Conservation (phyloP, 2,888 invertebrate genomes). For the Maniola hyperantus region DNA sequence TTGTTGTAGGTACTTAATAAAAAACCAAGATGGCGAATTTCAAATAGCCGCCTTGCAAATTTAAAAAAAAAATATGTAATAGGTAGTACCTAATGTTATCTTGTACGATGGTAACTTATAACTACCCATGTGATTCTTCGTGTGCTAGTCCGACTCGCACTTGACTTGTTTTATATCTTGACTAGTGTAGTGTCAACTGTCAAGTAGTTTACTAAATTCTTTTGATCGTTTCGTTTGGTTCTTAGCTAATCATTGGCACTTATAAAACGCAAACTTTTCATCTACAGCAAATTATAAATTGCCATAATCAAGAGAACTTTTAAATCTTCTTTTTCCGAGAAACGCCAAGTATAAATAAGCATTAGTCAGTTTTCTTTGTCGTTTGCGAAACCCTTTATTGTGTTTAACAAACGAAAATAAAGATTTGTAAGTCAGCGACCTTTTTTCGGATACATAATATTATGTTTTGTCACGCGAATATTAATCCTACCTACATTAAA, state of each 20-base stretch:
- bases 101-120: too few species aligned
- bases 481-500: neutral
- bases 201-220: neutral
- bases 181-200: too few species aligned
- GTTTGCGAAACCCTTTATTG: conserved; percentile 31
- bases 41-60: too few species aligned
- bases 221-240: neutral
- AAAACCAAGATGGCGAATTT: too few species aligned
- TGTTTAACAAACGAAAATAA: conserved; percentile 31
- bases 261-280: neutral
- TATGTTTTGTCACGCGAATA: conserved; percentile 3
- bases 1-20: too few species aligned
- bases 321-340: conserved; percentile 23
- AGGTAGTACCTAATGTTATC: too few species aligned
- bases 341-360: conserved; percentile 30
- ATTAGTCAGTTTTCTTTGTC: conserved; percentile 38
- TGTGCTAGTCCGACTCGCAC: too few species aligned
- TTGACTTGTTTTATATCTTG: too few species aligned
- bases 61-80: too few species aligned
- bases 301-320: conserved; percentile 4
- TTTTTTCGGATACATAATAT: conserved; percentile 24
- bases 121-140: too few species aligned
- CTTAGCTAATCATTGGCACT: neutral
- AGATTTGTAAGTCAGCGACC: conserved; percentile 37
- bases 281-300: neutral